Evolutionary conservation across 2,888 invertebrate genomes (phyloP).

Genomic region (Aricia artaxerxes): DNA sequence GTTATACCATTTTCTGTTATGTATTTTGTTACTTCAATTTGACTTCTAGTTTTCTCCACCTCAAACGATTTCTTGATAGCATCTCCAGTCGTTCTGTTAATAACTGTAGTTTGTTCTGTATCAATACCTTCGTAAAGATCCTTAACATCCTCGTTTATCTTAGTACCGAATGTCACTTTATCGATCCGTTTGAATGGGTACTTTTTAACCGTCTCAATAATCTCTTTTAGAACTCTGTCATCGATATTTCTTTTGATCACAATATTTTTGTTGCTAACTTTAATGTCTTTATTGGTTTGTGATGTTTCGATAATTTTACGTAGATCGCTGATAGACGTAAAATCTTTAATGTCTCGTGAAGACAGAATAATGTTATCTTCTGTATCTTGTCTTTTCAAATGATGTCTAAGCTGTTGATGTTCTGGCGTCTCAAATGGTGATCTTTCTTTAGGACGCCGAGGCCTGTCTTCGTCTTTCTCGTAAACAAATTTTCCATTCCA

Average conservation of each 20-base stretch:
- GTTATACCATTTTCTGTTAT: conserved; percentile 74
- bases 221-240: conserved; percentile 70
- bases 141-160: conserved; percentile 81
- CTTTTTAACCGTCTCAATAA: conserved; percentile 74
- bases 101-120: conserved; percentile 64
- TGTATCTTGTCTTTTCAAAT: conserved; percentile 72
- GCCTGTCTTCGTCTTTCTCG: conserved; percentile 72
- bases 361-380: conserved; percentile 75
- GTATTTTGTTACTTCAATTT: conserved; percentile 75
- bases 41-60: conserved; percentile 72
- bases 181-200: conserved; percentile 76
- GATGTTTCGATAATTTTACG: conserved; percentile 72
- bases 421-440: conserved; percentile 71
- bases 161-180: conserved; percentile 78
- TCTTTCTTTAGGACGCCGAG: conserved; percentile 66
- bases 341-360: conserved; percentile 74
- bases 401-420: conserved; percentile 67
- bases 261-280: conserved; percentile 72
- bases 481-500: conserved; percentile 82
- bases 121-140: conserved; percentile 74
- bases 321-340: conserved; percentile 72
- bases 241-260: conserved; percentile 74
- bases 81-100: conserved; percentile 63
- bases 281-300: conserved; percentile 68
- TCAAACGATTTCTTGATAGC: conserved; percentile 71